Conservation (phyloP, 2,113 vertebrate species). For the Myodes glareolus region DNA sequence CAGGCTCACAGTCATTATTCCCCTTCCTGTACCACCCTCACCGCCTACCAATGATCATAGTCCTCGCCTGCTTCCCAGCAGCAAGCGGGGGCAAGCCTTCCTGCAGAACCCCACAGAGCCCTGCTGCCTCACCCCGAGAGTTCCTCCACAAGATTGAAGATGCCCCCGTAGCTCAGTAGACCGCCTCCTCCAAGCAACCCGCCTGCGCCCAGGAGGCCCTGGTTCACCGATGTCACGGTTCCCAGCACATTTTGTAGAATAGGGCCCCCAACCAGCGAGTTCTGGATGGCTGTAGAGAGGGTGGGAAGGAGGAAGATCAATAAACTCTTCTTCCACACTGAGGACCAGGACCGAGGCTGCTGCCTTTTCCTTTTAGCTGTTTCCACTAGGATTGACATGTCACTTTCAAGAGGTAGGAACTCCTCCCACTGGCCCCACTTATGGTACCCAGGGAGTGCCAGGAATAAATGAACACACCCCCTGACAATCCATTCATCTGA, state of each 20-base stretch:
- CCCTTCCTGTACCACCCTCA: no score
- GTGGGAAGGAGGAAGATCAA: background rate
- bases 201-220: conserved; percentile 65
- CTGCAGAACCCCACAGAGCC: background rate
- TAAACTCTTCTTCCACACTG: background rate
- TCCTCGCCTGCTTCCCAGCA: background rate
- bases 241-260: conserved; percentile 69
- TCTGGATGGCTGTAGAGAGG: conserved; percentile 70
- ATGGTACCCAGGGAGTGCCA: background rate
- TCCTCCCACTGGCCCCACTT: background rate
- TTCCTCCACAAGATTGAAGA: conserved; percentile 51
- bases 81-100: background rate
- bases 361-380: background rate
- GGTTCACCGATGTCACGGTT: conserved; percentile 26
- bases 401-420: background rate
- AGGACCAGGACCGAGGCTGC: background rate
- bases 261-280: conserved; percentile 1
- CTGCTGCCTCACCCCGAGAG: conserved; percentile 75
- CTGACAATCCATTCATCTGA: background rate
- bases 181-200: conserved; percentile 57
- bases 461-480: background rate
- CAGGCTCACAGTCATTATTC: background rate
- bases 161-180: conserved; percentile 72
- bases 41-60: background rate
- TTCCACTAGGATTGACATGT: background rate